These are phyloP conservation scores for Anas capensis DNA, from an alignment of 2,797 vertebrate species.

Conservation along the genomic window DNA sequence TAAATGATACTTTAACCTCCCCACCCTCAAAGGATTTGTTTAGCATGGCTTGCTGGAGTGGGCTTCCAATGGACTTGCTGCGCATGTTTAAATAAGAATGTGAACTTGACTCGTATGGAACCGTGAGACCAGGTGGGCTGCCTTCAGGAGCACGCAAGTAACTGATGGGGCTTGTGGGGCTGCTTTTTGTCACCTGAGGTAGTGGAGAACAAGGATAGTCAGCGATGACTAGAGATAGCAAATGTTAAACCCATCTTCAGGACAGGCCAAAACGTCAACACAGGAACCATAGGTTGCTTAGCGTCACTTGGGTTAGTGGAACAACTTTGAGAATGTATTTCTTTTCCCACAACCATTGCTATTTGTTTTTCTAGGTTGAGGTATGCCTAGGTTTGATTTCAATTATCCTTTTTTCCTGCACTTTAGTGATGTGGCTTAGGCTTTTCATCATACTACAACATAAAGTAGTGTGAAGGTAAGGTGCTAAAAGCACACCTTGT, in stretches of 20 bases:
- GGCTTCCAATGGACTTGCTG: not conserved
- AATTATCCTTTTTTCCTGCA: not conserved
- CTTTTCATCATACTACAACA: not conserved
- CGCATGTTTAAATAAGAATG: accelerated
- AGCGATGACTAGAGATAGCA: not conserved
- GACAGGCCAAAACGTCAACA: not conserved
- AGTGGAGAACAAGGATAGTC: not conserved
- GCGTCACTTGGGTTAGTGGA: not conserved
- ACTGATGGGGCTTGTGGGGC: not conserved
- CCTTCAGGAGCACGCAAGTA: not conserved
- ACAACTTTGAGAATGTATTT: not conserved
- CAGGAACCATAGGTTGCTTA: not conserved
- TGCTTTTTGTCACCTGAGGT: not conserved
- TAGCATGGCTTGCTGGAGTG: not conserved
- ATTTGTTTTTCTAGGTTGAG: not conserved
- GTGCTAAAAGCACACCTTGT: not conserved
- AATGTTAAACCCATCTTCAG: not conserved
- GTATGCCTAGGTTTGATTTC: not conserved
- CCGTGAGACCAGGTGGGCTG: not conserved
- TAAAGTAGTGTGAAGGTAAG: not conserved
- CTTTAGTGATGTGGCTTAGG: not conserved
- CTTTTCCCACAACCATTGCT: not conserved
- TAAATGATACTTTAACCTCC: not conserved
- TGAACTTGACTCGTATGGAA: not conserved
- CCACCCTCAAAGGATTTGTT: not conserved